Evolutionary conservation across 2,113 vertebrate species (phyloP).

Genomic region (Coregonus clupeaformis): DNA sequence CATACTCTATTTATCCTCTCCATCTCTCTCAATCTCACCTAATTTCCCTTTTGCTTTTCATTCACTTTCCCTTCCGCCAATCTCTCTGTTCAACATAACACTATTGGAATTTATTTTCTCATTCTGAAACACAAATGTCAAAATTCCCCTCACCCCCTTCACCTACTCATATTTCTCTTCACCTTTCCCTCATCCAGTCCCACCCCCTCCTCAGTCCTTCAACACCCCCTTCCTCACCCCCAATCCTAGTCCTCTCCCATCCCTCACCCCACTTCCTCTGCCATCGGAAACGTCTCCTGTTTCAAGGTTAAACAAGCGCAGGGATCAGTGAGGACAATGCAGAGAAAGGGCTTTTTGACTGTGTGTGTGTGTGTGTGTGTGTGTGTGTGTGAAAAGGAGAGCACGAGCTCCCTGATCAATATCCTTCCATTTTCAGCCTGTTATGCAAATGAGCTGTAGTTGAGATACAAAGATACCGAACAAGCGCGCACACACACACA

Average conservation of each 20-base stretch:
- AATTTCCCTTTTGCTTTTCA: too few species aligned
- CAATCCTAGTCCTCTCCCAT: too few species aligned
- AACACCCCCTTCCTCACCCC: background rate
- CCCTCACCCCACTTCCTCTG: constrained; percentile 27
- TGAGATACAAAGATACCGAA: background rate
- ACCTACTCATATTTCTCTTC: constrained; percentile 20
- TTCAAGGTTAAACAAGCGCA: constrained; percentile 72
- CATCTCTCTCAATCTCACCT: constrained; percentile 20
- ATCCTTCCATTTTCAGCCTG: constrained; percentile 41
- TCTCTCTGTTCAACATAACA: too few species aligned
- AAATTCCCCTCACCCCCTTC: background rate
- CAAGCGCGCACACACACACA: background rate
- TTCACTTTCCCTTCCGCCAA: too few species aligned
- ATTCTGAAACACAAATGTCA: too few species aligned
- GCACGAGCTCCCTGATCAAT: constrained; percentile 57
- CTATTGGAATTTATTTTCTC: too few species aligned
- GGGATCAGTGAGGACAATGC: constrained; percentile 59
- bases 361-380: constrained; percentile 2
- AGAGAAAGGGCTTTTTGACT: constrained; percentile 23
- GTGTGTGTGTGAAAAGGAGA: constrained; percentile 7
- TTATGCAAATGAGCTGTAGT: constrained; percentile 48
- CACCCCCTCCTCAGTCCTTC: background rate
- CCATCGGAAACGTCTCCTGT: constrained; percentile 61
- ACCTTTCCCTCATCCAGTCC: background rate
- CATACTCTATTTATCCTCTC: too few species aligned